A percentile compares a stretch with the other conserved stretches of the same genome.
Evolutionary conservation across 1,140 invertebrate species (phyloP).

Genomic region (Cephus cinctus): DNA sequence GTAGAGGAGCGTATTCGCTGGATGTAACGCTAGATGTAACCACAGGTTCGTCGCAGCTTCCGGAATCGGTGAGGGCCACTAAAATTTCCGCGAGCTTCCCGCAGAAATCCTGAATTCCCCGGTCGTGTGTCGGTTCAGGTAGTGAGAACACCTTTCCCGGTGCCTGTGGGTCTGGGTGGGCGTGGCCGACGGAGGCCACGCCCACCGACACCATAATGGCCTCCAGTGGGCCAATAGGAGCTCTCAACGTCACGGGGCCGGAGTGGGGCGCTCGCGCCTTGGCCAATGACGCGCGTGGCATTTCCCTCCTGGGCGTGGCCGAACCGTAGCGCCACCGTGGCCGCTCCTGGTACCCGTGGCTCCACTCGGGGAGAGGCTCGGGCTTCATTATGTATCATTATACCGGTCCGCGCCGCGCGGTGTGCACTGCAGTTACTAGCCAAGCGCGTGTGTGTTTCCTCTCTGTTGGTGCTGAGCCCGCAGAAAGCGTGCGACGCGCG

Average conservation of each 20-base stretch:
- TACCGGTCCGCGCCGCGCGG: conserved; percentile 57
- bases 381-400: conserved; percentile 60
- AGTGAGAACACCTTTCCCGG: conserved; percentile 19
- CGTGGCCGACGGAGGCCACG: conserved; percentile 9
- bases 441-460: conserved; percentile 49
- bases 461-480: conserved; percentile 26
- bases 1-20: no score
- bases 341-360: conserved; percentile 26
- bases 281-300: conserved; percentile 28
- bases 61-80: conserved; percentile 18
- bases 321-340: conserved; percentile 40
- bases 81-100: conserved; percentile 24
- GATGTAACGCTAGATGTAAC: no score
- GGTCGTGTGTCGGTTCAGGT: conserved; percentile 29
- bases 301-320: conserved; percentile 13
- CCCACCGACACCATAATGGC: conserved; percentile 52
- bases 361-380: conserved; percentile 50
- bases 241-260: conserved; percentile 12
- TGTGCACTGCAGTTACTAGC: conserved; percentile 54
- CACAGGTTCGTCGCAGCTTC: conserved; percentile 26
- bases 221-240: conserved; percentile 31
- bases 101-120: conserved; percentile 23
- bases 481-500: conserved; percentile 48
- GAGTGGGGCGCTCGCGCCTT: conserved; percentile 14
- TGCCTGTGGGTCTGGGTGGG: conserved; percentile 10